Conservation (phyloP, 2,113 vertebrate genomes). For the Macroglossus sobrinus region DNA sequence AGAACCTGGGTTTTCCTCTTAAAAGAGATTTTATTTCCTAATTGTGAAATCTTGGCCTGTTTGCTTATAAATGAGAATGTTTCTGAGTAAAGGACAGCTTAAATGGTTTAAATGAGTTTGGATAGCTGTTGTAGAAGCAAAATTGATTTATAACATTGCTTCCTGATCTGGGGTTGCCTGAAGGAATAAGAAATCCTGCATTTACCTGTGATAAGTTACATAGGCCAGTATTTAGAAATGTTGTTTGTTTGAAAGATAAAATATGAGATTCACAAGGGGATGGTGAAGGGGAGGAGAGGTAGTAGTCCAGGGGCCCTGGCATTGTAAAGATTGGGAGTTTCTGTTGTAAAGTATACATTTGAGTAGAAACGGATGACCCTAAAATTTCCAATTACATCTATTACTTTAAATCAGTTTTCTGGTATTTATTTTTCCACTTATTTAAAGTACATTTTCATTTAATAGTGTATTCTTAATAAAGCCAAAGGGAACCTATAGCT, state of each 20-base stretch:
- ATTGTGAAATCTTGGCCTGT: conserved; percentile 30
- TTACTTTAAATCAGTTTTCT: conserved; percentile 34
- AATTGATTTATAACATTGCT: conserved; percentile 20
- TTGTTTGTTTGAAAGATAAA: conserved; percentile 24
- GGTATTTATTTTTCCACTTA: background rate
- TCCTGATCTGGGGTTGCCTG: background rate
- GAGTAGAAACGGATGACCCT: background rate
- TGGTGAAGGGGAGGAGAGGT: background rate
- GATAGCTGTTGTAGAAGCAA: conserved; percentile 25
- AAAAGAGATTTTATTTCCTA: conserved; percentile 42
- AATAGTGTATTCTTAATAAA: conserved; percentile 40
- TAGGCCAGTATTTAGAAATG: conserved; percentile 13
- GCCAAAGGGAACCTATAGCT: background rate
- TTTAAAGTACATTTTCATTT: conserved; percentile 39
- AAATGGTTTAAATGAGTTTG: conserved; percentile 35
- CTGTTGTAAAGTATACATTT: conserved; percentile 25
- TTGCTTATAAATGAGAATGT: conserved; percentile 38
- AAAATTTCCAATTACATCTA: background rate
- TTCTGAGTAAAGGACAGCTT: conserved; percentile 21
- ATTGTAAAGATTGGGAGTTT: background rate
- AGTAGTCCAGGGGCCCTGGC: background rate
- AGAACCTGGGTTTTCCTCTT: background rate
- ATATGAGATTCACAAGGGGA: background rate
- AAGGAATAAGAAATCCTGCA: background rate
- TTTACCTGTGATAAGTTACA: background rate